These are phyloP conservation scores for Agapetus fuscipes DNA, from an alignment of 2,888 invertebrate species.

Conservation along the genomic window DNA sequence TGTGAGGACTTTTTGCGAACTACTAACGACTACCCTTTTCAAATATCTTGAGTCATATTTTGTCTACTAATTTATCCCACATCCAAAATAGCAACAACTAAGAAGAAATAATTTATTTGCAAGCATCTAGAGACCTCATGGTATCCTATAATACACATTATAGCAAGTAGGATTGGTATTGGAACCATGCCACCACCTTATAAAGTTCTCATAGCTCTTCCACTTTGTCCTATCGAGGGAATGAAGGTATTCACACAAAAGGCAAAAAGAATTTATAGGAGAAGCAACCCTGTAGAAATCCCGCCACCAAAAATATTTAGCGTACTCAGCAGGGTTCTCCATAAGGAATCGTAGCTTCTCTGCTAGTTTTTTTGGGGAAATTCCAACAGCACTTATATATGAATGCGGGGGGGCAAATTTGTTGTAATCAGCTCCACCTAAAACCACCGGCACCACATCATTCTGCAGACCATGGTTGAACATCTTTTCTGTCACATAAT, in stretches of 20 bases:
- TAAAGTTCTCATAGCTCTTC: not conserved
- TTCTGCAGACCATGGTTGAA: slow-evolving; percentile 34
- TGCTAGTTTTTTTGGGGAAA: slow-evolving; percentile 28
- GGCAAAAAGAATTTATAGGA: not conserved
- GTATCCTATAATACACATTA: slow-evolving; percentile 2
- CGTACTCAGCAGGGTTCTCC: slow-evolving; percentile 28
- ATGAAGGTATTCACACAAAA: not conserved
- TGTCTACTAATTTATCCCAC: too few relatives aligned
- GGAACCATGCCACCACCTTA: slow-evolving; percentile 6
- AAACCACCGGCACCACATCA: slow-evolving; percentile 54
- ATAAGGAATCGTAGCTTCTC: slow-evolving; percentile 30
- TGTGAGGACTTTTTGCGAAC: too few relatives aligned
- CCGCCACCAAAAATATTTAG: slow-evolving; percentile 33
- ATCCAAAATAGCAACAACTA: too few relatives aligned
- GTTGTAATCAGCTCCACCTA: slow-evolving; percentile 53
- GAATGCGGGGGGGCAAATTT: slow-evolving; percentile 36
- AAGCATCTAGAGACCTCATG: too few relatives aligned
- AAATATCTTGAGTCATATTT: too few relatives aligned
- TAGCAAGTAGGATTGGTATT: slow-evolving; percentile 1
- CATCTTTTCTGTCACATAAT: slow-evolving; percentile 35
- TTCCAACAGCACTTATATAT: slow-evolving; percentile 31
- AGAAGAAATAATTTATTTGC: too few relatives aligned
- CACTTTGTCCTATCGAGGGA: not conserved
- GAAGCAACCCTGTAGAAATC: slow-evolving; percentile 28
- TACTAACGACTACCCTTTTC: too few relatives aligned